A percentile compares a stretch with the other conserved stretches of the same genome.
These are phyloP conservation scores for Morpho helenor DNA, from an alignment of 2,888 invertebrate genomes.

Conservation along the genomic window DNA sequence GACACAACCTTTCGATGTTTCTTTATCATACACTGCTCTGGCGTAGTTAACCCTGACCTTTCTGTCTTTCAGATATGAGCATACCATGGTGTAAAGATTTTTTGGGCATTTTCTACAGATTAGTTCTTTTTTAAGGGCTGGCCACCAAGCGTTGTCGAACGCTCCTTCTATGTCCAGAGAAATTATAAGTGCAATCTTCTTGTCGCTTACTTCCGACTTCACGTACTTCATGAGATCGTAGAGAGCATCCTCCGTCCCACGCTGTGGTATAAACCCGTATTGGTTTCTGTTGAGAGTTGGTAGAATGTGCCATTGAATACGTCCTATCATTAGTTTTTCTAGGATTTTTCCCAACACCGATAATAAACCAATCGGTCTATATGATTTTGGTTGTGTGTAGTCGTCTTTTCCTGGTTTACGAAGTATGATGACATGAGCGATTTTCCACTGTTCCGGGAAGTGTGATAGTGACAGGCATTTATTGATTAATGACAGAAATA, in stretches of 20 bases:
- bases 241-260: not conserved
- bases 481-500: slow-evolving; percentile 24
- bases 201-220: slow-evolving; percentile 1
- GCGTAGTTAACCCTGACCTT: too few relatives aligned
- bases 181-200: slow-evolving; percentile 8
- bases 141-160: too few relatives aligned
- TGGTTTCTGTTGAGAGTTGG: slow-evolving; percentile 17
- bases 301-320: slow-evolving; percentile 19
- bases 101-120: too few relatives aligned
- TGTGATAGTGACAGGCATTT: slow-evolving; percentile 23
- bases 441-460: slow-evolving; percentile 28
- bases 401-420: slow-evolving; percentile 27
- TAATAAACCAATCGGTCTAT: slow-evolving; percentile 29
- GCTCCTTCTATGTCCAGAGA: not conserved
- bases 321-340: slow-evolving; percentile 19
- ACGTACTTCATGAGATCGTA: slow-evolving; percentile 15
- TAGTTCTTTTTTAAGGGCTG: too few relatives aligned
- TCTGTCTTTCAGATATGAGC: too few relatives aligned
- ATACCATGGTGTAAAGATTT: too few relatives aligned
- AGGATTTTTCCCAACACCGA: slow-evolving; percentile 22
- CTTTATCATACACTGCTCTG: too few relatives aligned
- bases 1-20: too few relatives aligned
- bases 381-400: slow-evolving; percentile 27
- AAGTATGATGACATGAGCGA: slow-evolving; percentile 23
- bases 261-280: slow-evolving; percentile 28